These are phyloP conservation scores for Chionis minor DNA, from an alignment of 2,113 vertebrate species.

Conservation along the genomic window DNA sequence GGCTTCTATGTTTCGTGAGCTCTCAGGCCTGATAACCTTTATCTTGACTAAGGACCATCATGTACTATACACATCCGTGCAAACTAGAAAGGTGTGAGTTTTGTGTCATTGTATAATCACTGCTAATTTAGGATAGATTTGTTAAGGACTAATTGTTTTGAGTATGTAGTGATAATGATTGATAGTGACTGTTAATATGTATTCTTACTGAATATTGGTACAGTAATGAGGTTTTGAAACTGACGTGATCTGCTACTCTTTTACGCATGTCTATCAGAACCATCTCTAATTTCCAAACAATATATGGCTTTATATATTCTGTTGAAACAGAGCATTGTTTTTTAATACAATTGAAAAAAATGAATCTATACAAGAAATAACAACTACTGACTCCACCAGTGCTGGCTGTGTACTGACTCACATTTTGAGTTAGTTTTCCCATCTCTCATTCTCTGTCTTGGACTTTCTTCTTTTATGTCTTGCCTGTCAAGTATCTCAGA, in stretches of 20 bases:
- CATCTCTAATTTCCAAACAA: not conserved
- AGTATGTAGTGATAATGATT: not conserved
- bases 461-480: not conserved
- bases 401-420: not conserved
- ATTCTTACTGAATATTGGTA: not conserved
- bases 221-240: not conserved
- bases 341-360: not conserved
- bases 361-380: not conserved
- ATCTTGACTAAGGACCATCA: not conserved
- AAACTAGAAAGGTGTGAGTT: not conserved
- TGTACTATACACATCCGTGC: rapidly evolving
- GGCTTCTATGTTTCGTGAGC: not conserved
- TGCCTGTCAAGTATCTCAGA: not conserved
- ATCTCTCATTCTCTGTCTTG: not conserved
- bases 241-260: not conserved
- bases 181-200: not conserved
- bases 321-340: not conserved
- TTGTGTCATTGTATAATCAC: not conserved
- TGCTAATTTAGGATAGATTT: not conserved
- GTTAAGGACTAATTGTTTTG: not conserved
- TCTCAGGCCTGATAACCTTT: not conserved
- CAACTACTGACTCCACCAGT: not conserved
- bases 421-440: not conserved
- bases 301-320: not conserved
- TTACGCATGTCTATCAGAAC: not conserved